Base-by-base conservation (phyloP, 1,140 invertebrate genomes). In the Aplysia californica region DNA sequence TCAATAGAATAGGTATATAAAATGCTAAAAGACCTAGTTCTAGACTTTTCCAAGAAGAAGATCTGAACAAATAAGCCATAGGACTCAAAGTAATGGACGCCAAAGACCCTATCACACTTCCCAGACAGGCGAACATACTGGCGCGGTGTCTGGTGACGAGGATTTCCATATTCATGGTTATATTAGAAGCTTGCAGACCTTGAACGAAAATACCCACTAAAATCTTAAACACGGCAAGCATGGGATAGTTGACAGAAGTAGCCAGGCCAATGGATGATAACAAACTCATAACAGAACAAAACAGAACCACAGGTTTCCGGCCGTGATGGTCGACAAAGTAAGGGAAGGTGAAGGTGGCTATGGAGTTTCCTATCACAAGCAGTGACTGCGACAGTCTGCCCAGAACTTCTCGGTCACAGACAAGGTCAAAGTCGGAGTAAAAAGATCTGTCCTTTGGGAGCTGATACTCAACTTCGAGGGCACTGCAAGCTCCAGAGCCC, bases 161-260 rank as follows among this genome's bases (percentile, higher is more conserved):
- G 18, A 36, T 35, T 26, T 65, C 61, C 1, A 35, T 21, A 33
- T 36, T 71, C 26, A 77, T 68, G n/a, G 59, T 61, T 31, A 64
- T 59, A 55, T 65, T 33, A 56, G 21, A n/a, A 76, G 1, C 4
- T 31, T 65, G 20, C 38, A n/a, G 20, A 50, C 33, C 59, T 58
- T 70, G n/a, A 61, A 61, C 4, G 71, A 20, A 23, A 55, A 70
- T 33, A 70, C 75, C 75, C 44, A 23, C 59, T 59, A 50, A 50
- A 69, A 39, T 70, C 50, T 71, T 36, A 29, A 65, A 77, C 36
- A 31, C 59, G 23, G 61, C 41, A 71, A 35, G 67, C 75, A 64
- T 39, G 58, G 39, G n/a, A n/a, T n/a, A n/a, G n/a, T n/a, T n/a
- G n/a, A n/a, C n/a, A n/a, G n/a, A n/a, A n/a, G n/a, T n/a, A 3